Conservation (phyloP, 2,888 invertebrate species). For the Patella pellucida region DNA sequence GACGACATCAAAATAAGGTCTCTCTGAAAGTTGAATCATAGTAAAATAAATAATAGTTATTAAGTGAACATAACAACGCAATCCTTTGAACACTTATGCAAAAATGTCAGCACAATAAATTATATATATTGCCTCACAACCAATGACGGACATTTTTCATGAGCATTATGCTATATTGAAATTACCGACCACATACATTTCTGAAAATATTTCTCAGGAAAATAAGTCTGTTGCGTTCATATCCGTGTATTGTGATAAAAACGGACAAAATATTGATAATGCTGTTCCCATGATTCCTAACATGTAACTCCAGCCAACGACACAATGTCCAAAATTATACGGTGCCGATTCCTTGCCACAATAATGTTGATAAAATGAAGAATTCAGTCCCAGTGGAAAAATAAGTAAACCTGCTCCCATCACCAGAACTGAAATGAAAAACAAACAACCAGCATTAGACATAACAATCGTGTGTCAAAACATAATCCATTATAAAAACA, state of each 20-base stretch:
- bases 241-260: constrained; percentile 61
- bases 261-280: constrained; percentile 71
- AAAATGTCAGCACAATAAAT: too few relatives aligned
- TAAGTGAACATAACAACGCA: too few relatives aligned
- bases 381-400: constrained; percentile 71
- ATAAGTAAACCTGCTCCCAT: constrained; percentile 70
- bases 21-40: too few relatives aligned
- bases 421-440: constrained; percentile 68
- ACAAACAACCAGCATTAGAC: constrained; percentile 26
- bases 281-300: constrained; percentile 70
- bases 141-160: too few relatives aligned
- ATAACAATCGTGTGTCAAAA: neutral
- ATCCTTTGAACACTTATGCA: too few relatives aligned
- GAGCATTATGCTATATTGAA: too few relatives aligned
- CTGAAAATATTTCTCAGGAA: constrained; percentile 16
- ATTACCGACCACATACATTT: too few relatives aligned
- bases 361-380: constrained; percentile 68
- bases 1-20: too few relatives aligned
- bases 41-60: too few relatives aligned
- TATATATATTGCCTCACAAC: too few relatives aligned
- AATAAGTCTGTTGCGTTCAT: constrained; percentile 35
- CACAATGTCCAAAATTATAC: constrained; percentile 68
- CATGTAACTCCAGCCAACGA: constrained; percentile 72
- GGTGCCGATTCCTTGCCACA: constrained; percentile 62
- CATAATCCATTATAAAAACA: too few relatives aligned